Base-by-base conservation (phyloP, 2,797 vertebrate genomes). In the Cygnus olor region DNA sequence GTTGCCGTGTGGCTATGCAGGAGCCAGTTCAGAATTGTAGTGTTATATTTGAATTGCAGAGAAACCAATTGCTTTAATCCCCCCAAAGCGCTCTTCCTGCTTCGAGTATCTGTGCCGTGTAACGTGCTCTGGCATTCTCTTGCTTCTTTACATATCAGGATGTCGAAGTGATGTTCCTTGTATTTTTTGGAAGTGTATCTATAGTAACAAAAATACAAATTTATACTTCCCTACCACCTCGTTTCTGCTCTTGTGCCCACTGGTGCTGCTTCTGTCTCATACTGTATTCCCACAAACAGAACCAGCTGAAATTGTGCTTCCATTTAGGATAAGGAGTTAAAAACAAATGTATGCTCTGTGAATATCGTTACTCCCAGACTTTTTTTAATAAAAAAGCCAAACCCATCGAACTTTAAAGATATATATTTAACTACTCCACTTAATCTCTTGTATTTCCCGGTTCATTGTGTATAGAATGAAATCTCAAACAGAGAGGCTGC, bases 1-100 rank as follows among this genome's bases (percentile, higher is more conserved):
- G 49, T 51, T 68, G 84, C 60, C 27, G 7, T 34, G 45, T 40
- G 34, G 77, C 54, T 71, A 3, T 8, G 12, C 42, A 78, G 73
- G 36, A 0, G 3, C 49, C 71, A 24, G 91, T 90, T 91, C 3
- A 21, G 84, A 78, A 49, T 45, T 80, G 49, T n/a, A 44, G 34
- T 83, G 61, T 82, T 93, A 14, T 28, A 0, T 77, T 83, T 69
- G 84, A 89, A 63, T 47, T 91, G 71, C 72, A 90, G 79, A 63
- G 64, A 78, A 89, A 83, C 53, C 53, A n/a, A 5, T 49, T 91
- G 56, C 89, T 88, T 84, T 76, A 76, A 68, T 49, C 66, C 61
- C 42, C 54, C 5, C 3, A 44, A 80, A 80, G 40, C 78, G 16
- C 53, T 57, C 45, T 86, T 90, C 74, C 61, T 94, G 80, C 80